Evolutionary conservation across 2,888 invertebrate genomes (phyloP).

Genomic region (Diloba caeruleocephala): DNA sequence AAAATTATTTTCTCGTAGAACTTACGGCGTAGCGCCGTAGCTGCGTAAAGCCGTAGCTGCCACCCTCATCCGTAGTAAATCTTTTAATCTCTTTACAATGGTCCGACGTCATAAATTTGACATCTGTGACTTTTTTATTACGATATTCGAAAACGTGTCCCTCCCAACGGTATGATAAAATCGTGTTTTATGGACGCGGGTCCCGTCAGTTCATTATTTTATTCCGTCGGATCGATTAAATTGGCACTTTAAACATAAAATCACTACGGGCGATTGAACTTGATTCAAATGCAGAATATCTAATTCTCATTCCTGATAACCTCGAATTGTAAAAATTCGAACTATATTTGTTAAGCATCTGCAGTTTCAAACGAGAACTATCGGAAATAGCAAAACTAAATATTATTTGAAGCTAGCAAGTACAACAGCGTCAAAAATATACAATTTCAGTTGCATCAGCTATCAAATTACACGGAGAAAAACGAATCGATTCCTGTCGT

Average conservation of each 20-base stretch:
- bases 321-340: conserved; percentile 18
- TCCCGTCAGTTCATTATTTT: conserved; percentile 85
- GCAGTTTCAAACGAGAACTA: conserved; percentile 8
- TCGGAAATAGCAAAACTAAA: conserved; percentile 28
- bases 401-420: conserved; percentile 21
- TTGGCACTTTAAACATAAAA: conserved; percentile 65
- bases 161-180: conserved; percentile 87
- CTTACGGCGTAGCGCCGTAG: conserved; percentile 64
- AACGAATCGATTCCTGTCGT: conserved; percentile 64
- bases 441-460: conserved; percentile 57
- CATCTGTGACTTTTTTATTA: conserved; percentile 89
- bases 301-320: conserved; percentile 28
- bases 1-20: conserved; percentile 69
- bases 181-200: conserved; percentile 84
- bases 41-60: conserved; percentile 62
- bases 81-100: conserved; percentile 89
- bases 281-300: conserved; percentile 40
- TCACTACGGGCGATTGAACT: conserved; percentile 49
- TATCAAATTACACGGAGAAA: conserved; percentile 55
- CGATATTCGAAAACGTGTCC: conserved; percentile 87
- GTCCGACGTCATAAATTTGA: conserved; percentile 88
- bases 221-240: conserved; percentile 82
- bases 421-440: conserved; percentile 37
- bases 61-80: conserved; percentile 80
- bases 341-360: conserved; percentile 14